Conservation (phyloP, 2,888 invertebrate species). For the Chalcosyrphus nemorum region DNA sequence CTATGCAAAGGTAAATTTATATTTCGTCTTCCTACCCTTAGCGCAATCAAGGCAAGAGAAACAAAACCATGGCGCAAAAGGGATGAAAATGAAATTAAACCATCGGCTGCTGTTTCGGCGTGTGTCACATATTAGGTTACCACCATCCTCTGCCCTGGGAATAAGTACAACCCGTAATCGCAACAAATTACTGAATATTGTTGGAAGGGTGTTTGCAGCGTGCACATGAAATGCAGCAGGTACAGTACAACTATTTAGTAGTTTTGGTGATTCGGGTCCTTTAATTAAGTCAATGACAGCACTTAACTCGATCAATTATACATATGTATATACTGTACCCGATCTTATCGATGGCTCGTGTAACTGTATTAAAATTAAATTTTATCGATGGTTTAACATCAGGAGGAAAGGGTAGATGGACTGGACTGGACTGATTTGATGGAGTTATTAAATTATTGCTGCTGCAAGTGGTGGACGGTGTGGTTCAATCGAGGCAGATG, state of each 20-base stretch:
- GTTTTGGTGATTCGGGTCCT: conserved; percentile 62
- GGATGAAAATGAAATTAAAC: conserved; percentile 67
- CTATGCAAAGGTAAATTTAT: conserved; percentile 22
- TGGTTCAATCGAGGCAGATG: conserved; percentile 49
- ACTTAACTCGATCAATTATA: conserved; percentile 72
- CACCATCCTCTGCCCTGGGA: conserved; percentile 16
- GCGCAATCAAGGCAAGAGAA: not conserved
- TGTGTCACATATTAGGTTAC: conserved; percentile 72
- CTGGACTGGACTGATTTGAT: conserved; percentile 59
- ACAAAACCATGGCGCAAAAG: not conserved
- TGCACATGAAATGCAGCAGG: not conserved
- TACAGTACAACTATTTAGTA: conserved; percentile 56
- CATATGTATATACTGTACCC: conserved; percentile 41
- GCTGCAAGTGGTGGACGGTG: conserved; percentile 47
- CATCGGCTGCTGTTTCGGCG: conserved; percentile 60
- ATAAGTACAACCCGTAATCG: not conserved
- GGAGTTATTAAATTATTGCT: conserved; percentile 61
- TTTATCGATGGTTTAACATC: conserved; percentile 46
- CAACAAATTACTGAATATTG: conserved; percentile 60
- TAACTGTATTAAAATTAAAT: conserved; percentile 53
- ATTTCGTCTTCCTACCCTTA: not conserved
- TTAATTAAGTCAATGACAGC: conserved; percentile 72
- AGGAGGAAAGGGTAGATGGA: conserved; percentile 50
- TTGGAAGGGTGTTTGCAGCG: conserved; percentile 8
- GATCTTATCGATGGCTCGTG: conserved; percentile 57